phyloP scores from a whole-genome alignment of 2,113 vertebrate genomes.

The Bettongia penicillata region DNA sequence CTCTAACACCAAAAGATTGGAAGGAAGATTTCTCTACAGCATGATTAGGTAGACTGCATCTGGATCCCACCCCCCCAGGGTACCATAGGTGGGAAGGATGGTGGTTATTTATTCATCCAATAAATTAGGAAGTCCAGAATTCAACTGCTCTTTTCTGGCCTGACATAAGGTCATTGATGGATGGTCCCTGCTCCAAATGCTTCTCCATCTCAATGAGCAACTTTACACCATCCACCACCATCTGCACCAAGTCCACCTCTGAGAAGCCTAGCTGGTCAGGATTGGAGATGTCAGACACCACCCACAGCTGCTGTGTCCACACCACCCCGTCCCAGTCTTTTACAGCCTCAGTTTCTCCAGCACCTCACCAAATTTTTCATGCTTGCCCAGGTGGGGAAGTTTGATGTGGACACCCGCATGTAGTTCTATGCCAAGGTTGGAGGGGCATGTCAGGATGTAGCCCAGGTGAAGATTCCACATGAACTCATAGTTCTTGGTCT shows the following conservation, averaged over 20 bases:
- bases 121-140: slow-evolving; percentile 85
- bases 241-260: slow-evolving; percentile 97
- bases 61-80: slow-evolving; percentile 70
- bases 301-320: slow-evolving; percentile 93
- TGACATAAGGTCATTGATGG: slow-evolving; percentile 93
- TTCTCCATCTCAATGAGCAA: slow-evolving; percentile 97
- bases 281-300: slow-evolving; percentile 89
- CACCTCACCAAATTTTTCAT: too few relatives aligned
- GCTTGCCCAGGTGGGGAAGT: too few relatives aligned
- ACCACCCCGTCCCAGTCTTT: slow-evolving; percentile 85
- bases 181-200: slow-evolving; percentile 92
- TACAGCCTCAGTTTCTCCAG: too few relatives aligned
- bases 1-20: slow-evolving; percentile 87
- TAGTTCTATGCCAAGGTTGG: too few relatives aligned
- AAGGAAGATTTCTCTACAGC: slow-evolving; percentile 87
- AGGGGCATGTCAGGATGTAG: too few relatives aligned
- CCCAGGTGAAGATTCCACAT: too few relatives aligned
- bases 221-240: slow-evolving; percentile 96
- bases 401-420: too few relatives aligned
- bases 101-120: slow-evolving; percentile 84
- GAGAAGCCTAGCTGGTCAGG: slow-evolving; percentile 98
- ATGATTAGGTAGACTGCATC: slow-evolving; percentile 83
- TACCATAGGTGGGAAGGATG: slow-evolving; percentile 67
- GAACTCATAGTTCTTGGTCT: too few relatives aligned
- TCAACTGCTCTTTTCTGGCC: slow-evolving; percentile 91